Conservation (phyloP, 2,113 vertebrate genomes). For the Urocolius indicus region DNA sequence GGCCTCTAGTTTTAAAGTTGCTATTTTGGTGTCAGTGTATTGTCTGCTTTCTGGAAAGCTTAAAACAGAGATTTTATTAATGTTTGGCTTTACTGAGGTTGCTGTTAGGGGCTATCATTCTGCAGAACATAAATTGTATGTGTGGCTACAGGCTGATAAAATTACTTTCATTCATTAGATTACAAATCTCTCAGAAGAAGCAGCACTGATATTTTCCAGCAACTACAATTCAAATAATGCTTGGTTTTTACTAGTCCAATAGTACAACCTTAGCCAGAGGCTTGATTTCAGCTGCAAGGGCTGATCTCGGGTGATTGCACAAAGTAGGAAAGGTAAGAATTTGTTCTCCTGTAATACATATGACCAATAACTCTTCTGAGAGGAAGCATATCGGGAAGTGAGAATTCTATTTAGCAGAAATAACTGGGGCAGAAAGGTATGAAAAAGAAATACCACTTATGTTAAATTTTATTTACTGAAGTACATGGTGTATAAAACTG, state of each 20-base stretch:
- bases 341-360: not conserved
- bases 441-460: not conserved
- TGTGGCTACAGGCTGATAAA: not conserved
- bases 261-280: not conserved
- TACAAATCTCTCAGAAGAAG: conserved; percentile 1
- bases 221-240: not conserved
- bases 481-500: not conserved
- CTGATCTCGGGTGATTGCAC: not conserved
- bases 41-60: not conserved
- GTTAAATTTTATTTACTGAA: not conserved
- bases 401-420: not conserved
- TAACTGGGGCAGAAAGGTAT: not conserved
- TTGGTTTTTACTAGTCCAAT: not conserved
- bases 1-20: not conserved
- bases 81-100: not conserved
- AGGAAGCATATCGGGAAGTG: not conserved
- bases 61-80: not conserved
- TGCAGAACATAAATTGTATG: not conserved
- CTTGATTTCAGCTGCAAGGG: not conserved
- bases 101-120: not conserved
- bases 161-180: conserved; percentile 20
- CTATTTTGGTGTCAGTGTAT: not conserved
- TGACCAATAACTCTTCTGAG: not conserved
- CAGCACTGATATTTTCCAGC: not conserved
- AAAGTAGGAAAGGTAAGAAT: not conserved